These are phyloP conservation scores for Papilio glaucus DNA, from an alignment of 1,140 invertebrate species.

Conservation along the genomic window DNA sequence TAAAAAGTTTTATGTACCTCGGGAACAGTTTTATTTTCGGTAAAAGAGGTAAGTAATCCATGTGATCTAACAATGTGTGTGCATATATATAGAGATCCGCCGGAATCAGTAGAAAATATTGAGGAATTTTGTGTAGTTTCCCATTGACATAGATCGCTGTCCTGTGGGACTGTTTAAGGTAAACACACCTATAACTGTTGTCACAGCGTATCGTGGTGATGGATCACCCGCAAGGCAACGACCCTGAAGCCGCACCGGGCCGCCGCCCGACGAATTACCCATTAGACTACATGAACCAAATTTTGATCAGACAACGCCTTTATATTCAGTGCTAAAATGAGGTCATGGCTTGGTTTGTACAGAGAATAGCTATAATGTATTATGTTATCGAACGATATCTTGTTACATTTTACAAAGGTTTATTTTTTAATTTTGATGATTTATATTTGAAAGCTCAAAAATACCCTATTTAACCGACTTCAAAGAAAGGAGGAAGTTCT, in stretches of 20 bases:
- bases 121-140: slow-evolving; percentile 23
- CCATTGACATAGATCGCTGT: slow-evolving; percentile 43
- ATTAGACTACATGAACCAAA: not conserved
- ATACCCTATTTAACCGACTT: no score
- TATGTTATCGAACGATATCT: no score
- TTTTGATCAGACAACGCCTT: not conserved
- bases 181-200: slow-evolving; percentile 52
- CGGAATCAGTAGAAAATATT: slow-evolving; percentile 13
- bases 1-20: no score
- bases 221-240: slow-evolving; percentile 53
- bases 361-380: no score
- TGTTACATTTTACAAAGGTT: no score
- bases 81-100: slow-evolving; percentile 37
- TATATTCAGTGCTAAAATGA: not conserved
- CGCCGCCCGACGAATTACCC: slow-evolving; percentile 16
- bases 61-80: no score
- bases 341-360: no score
- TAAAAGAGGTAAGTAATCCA: no score
- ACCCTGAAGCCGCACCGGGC: slow-evolving; percentile 37
- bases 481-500: no score
- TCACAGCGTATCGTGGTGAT: slow-evolving; percentile 56
- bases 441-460: no score
- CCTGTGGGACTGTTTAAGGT: slow-evolving; percentile 50
- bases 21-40: no score
- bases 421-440: no score